These are phyloP conservation scores for Picathartes gymnocephalus DNA, from an alignment of 2,113 vertebrate genomes.

Conservation along the genomic window DNA sequence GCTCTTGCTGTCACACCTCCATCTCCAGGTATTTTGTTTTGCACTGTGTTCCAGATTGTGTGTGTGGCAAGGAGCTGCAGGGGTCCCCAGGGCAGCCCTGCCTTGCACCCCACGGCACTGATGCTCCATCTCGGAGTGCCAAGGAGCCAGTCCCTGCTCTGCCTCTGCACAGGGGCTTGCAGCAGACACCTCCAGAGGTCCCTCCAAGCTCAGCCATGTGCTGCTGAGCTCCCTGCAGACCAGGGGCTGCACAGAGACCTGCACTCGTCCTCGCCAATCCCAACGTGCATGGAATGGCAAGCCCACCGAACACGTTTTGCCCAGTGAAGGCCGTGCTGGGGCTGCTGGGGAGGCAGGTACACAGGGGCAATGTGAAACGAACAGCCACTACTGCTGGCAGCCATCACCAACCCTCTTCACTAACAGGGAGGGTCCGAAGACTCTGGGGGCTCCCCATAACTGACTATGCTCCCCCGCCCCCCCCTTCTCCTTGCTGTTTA, in stretches of 20 bases:
- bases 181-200: slow-evolving; percentile 49
- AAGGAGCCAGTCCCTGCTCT: neutral
- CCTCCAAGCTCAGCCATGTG: slow-evolving; percentile 38
- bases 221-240: neutral
- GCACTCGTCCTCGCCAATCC: accelerated
- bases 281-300: accelerated
- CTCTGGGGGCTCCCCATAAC: neutral
- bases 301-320: neutral
- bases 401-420: accelerated
- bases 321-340: accelerated
- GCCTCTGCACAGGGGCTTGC: neutral
- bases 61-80: neutral
- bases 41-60: accelerated
- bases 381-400: neutral
- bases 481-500: neutral
- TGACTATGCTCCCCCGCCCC: accelerated
- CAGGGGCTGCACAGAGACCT: neutral
- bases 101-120: accelerated
- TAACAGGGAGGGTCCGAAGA: neutral
- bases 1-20: neutral
- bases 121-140: accelerated
- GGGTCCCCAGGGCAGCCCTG: neutral
- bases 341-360: accelerated
- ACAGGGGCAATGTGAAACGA: neutral
- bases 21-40: neutral